phyloP scores from a whole-genome alignment of 2,113 vertebrate species.

The Cephalopterus ornatus region DNA sequence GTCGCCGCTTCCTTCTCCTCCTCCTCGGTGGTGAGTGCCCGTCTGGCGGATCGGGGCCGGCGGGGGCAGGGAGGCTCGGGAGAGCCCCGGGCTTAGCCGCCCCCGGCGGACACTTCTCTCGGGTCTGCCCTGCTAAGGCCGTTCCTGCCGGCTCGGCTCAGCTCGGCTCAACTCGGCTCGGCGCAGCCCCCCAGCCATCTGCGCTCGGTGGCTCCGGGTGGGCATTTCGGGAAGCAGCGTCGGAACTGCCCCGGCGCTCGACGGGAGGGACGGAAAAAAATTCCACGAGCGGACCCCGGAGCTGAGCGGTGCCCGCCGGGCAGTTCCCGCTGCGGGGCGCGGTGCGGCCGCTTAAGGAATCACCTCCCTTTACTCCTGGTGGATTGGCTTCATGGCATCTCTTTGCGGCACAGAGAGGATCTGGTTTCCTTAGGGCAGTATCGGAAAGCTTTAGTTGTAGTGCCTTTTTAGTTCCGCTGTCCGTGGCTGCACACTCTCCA shows the following conservation, averaged over 20 bases:
- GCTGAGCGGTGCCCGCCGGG: neutral
- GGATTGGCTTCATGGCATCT: neutral
- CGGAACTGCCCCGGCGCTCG: neutral
- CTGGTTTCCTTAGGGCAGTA: neutral
- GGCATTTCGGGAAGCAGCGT: neutral
- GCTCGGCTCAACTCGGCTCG: too few species aligned
- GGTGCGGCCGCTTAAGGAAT: neutral
- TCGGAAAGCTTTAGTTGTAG: neutral
- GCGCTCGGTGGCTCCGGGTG: neutral
- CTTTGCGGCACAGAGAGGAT: neutral
- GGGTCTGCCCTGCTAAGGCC: too few species aligned
- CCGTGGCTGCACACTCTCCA: neutral
- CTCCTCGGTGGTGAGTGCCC: constrained; percentile 72
- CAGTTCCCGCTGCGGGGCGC: neutral
- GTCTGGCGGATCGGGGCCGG: neutral
- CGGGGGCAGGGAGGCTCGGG: neutral
- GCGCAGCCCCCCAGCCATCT: neutral
- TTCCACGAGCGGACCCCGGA: rapidly evolving
- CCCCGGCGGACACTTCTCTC: neutral
- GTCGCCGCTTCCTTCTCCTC: constrained; percentile 59
- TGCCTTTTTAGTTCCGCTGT: neutral
- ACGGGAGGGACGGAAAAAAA: rapidly evolving
- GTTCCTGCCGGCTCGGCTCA: neutral
- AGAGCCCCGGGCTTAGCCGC: neutral
- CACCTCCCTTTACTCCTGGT: rapidly evolving